These are phyloP conservation scores for Apis mellifera DNA, from an alignment of 1,140 invertebrate species.

Conservation along the genomic window DNA sequence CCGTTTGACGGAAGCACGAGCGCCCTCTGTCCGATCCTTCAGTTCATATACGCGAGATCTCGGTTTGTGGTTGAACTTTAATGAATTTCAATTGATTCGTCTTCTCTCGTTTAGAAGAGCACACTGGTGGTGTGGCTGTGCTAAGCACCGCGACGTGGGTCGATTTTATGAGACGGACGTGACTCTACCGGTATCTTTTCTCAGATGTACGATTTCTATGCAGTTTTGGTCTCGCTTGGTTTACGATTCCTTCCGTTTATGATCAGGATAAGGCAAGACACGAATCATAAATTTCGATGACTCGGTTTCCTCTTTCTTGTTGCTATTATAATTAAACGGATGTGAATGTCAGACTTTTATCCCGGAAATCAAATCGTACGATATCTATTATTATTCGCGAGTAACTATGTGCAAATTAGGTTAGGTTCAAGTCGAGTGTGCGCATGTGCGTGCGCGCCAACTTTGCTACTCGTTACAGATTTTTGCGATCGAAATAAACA, in stretches of 20 bases:
- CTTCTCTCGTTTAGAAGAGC: conserved; percentile 26
- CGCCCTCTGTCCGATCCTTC: neutral
- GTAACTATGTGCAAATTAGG: neutral
- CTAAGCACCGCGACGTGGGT: conserved; percentile 16
- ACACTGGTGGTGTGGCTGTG: neutral
- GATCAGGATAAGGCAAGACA: neutral
- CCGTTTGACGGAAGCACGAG: conserved; percentile 9
- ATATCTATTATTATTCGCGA: neutral
- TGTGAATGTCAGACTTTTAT: neutral
- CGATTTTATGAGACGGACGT: conserved; percentile 31
- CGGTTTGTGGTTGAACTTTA: conserved; percentile 27
- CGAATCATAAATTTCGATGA: neutral
- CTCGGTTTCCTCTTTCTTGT: neutral
- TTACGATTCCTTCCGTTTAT: conserved; percentile 4
- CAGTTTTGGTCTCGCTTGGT: neutral
- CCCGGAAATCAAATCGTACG: neutral
- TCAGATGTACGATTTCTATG: neutral
- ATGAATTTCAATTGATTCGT: conserved; percentile 48
- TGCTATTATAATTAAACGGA: neutral
- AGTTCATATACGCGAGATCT: conserved; percentile 1
- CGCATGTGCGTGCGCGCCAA: too few relatives aligned
- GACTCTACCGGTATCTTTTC: neutral
- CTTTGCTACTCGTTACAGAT: neutral
- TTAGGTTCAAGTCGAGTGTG: too few relatives aligned
- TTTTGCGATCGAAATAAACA: neutral